These are phyloP conservation scores for Drosophila seguyi DNA, from an alignment of 1,140 invertebrate genomes.

Conservation along the genomic window DNA sequence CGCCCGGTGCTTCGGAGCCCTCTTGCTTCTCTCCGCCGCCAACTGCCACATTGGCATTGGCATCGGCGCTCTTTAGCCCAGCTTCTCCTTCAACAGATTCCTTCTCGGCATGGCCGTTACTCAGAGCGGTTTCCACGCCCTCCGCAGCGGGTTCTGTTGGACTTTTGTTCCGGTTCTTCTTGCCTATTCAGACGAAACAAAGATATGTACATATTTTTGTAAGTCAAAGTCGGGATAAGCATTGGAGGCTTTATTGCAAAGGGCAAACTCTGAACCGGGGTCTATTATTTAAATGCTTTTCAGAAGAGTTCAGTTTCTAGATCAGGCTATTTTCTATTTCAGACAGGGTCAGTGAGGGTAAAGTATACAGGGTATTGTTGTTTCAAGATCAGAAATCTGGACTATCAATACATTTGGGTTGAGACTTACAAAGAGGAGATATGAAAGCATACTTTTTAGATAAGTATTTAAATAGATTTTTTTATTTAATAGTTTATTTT, in stretches of 20 bases:
- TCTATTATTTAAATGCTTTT: background rate
- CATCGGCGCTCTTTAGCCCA: slow-evolving; percentile 23
- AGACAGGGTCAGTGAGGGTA: background rate
- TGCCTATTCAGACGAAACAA: slow-evolving; percentile 44
- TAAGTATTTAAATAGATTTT: background rate
- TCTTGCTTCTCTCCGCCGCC: slow-evolving; percentile 13
- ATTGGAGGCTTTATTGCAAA: background rate
- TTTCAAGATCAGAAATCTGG: background rate
- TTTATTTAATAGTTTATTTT: background rate
- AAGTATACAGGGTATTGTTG: background rate
- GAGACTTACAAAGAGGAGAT: background rate
- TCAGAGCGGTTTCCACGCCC: slow-evolving; percentile 33
- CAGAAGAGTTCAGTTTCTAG: background rate
- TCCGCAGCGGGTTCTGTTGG: slow-evolving; percentile 41
- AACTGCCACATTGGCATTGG: slow-evolving; percentile 67
- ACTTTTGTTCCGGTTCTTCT: slow-evolving; percentile 76
- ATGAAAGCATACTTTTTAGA: background rate
- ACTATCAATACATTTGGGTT: background rate
- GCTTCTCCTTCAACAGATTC: slow-evolving; percentile 21
- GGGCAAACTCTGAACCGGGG: slow-evolving; percentile 1
- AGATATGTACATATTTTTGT: background rate
- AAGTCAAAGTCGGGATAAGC: background rate
- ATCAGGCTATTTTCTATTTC: background rate
- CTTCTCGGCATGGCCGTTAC: slow-evolving; percentile 64
- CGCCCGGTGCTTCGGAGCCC: slow-evolving; percentile 3